These are phyloP conservation scores for Eulacestoma nigropectus DNA, from an alignment of 2,113 vertebrate genomes.

Conservation along the genomic window DNA sequence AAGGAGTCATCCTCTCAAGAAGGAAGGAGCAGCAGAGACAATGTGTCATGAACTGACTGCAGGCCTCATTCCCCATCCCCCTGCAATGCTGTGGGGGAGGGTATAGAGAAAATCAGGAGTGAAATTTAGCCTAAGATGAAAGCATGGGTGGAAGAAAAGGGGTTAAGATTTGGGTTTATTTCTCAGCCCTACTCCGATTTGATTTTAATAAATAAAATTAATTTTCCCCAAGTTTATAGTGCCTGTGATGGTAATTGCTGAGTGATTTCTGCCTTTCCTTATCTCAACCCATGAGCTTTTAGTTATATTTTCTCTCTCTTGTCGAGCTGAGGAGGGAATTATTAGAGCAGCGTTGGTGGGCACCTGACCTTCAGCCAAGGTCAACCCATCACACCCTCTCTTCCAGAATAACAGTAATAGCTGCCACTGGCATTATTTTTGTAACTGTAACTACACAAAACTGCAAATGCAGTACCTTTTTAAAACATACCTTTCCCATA, in stretches of 20 bases:
- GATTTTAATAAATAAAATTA: neutral
- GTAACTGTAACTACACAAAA: neutral
- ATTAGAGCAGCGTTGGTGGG: neutral
- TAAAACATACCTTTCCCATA: neutral
- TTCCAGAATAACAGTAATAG: neutral
- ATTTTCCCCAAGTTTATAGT: neutral
- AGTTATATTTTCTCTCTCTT: neutral
- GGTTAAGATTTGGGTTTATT: neutral
- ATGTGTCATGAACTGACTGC: neutral
- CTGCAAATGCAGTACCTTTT: neutral
- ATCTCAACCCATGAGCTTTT: neutral
- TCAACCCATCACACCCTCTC: neutral
- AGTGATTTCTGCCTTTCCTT: neutral
- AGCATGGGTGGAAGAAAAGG: accelerated
- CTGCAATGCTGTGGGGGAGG: neutral
- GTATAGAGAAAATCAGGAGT: neutral
- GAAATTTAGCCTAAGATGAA: neutral
- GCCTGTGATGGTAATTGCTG: neutral
- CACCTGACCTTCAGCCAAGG: neutral
- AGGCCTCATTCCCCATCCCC: neutral
- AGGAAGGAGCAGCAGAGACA: neutral
- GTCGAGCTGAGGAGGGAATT: neutral
- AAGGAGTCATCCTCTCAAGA: neutral
- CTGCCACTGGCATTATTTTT: neutral
- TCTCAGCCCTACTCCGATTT: neutral